Base-by-base conservation (phyloP, 2,888 invertebrate species). In the Cyclophora punctaria region DNA sequence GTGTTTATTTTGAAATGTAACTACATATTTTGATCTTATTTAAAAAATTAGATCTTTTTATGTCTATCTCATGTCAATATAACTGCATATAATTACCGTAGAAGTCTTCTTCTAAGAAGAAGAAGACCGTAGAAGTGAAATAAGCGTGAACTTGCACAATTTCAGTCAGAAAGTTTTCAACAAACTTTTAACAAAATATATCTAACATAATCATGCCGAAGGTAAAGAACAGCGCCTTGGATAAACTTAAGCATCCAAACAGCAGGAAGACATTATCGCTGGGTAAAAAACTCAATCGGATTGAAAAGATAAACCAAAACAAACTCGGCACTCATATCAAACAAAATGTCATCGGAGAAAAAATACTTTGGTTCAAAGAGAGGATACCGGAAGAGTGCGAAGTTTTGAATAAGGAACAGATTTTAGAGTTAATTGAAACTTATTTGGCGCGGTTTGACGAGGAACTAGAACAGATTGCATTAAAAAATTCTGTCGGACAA, bases 261-360 rank as follows among this genome's bases (percentile, higher is more conserved):
- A 96, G 96, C 66, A 90, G 96, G 59, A 95, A 95, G 84, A 94
- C 95, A 0, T 88, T 91, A 57, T 92, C 93, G 5, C 76, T 96
- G 33, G 90, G 91, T 2, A 94, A 93, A 72, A 92, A 94, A 78
- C 85, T 92, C 4, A 92, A 92, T 59, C 93, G 90, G 90, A 91
- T 82, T 55, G 86, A 87, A 48, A 89, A 89, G 56, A 90, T 91
- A 65, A 90, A 91, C 49, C 91, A 91, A 64, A 83, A 83, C 20
- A 93, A 93, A 77, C 71, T 92, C 42, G 90, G 90, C 0, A 91
- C 92, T 58, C 90, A 92, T 7, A 90, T 95, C 44, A 95, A 94
- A 76, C 91, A 93, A 58, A 94, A 93, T 71, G 66, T 95, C 34
- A 70, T 92, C 37, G 94, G 93, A 42, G 95, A 96, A 70, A 96